Base-by-base conservation (phyloP, 2,797 vertebrate species). In the Leptatherina wallacei region DNA sequence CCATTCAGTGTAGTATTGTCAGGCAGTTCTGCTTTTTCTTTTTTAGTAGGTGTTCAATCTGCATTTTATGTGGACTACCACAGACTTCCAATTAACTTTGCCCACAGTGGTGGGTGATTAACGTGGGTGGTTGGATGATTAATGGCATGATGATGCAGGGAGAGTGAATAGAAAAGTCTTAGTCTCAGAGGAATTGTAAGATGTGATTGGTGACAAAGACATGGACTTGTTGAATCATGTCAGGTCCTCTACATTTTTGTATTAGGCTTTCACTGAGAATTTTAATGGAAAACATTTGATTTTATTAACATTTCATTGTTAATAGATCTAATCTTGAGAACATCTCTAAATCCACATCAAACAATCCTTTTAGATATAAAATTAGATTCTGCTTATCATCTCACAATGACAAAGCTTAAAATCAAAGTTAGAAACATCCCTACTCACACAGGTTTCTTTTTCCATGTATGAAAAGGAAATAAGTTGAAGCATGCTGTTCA, bases 21-120 rank as follows among this genome's bases (percentile, higher is more conserved):
- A 65, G 6, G 40, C 40, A 57, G 8, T 36, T 47, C 36, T 29
- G 63, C 58, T 80, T 80, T 69, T 55, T 82, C 74, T 74, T 75
- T 76, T 58, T 72, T 80, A 80, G 55, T 49, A 54, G 60, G 62
- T 78, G 82, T 79, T 83, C 63, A 75, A 65, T 83, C 78, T 80
- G 60, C 78, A 75, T 83, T 86, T 78, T 85, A 71, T 75, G 58
- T 24, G 24, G 56, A 56, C 62, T 62, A 69, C 69, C 71, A 69
- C 82, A 78, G 73, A 49, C 35, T 75, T 78, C 62, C 73, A 85
- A 80, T 86, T 88, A 88, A 67, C 61, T 68, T 62, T 69, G 42
- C 66, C 60, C 60, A 64, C 49, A 61, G 66, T 12, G 18, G 57
- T 9, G 4, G 61, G 68, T 78, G 74, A 80, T 62, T 68, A 70